phyloP scores from a whole-genome alignment of 2,797 vertebrate genomes.

The Podarcis siculus region DNA sequence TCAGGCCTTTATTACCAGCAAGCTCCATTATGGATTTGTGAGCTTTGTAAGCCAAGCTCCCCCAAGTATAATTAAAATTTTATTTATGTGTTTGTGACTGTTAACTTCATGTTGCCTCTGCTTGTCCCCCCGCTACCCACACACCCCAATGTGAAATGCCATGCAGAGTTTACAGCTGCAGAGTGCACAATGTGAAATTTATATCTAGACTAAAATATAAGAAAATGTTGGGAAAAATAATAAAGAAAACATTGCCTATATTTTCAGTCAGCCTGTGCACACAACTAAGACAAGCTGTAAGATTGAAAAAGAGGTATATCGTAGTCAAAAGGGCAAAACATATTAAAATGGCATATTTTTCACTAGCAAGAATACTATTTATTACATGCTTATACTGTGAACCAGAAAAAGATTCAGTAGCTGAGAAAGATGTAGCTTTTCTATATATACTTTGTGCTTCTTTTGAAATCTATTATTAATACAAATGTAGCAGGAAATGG shows the following conservation, averaged over 20 bases:
- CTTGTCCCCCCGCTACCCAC: slow-evolving; percentile 42
- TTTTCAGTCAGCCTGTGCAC: slow-evolving; percentile 46
- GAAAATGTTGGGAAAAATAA: slow-evolving; percentile 55
- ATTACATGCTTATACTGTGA: slow-evolving; percentile 49
- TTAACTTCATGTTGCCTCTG: slow-evolving; percentile 73
- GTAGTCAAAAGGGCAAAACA: slow-evolving; percentile 60
- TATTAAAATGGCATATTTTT: slow-evolving; percentile 55
- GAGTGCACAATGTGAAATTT: slow-evolving; percentile 58
- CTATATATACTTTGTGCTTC: slow-evolving; percentile 55
- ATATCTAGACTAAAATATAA: slow-evolving; percentile 64
- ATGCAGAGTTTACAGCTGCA: slow-evolving; percentile 64
- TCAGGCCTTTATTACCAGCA: slow-evolving; percentile 75
- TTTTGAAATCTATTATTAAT: slow-evolving; percentile 51
- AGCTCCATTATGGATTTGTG: slow-evolving; percentile 76
- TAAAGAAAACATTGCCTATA: slow-evolving; percentile 69
- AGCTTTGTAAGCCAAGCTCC: slow-evolving; percentile 79
- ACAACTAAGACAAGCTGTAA: slow-evolving; percentile 60
- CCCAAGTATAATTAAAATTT: slow-evolving; percentile 81
- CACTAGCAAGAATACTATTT: slow-evolving; percentile 56
- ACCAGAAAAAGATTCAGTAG: slow-evolving; percentile 46
- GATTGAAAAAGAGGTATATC: slow-evolving; percentile 57
- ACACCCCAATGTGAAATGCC: slow-evolving; percentile 57
- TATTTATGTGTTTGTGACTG: slow-evolving; percentile 79
- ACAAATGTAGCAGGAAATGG: slow-evolving; percentile 57
- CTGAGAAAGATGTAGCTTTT: slow-evolving; percentile 33